Evolutionary conservation across 2,888 invertebrate genomes (phyloP).

Genomic region (Agrotis exclamationis): DNA sequence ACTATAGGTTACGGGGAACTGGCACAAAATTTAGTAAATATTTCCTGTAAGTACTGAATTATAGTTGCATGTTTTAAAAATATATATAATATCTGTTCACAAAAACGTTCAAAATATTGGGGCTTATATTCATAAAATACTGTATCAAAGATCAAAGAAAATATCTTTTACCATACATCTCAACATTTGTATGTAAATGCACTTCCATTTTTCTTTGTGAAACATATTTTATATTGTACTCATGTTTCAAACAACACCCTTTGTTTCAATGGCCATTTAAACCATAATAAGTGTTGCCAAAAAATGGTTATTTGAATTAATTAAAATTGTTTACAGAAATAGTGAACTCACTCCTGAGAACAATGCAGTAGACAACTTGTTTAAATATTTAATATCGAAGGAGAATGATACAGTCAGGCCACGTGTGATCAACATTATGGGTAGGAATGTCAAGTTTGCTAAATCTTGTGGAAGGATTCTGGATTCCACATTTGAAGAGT

Average conservation of each 20-base stretch:
- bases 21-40: constrained; percentile 94
- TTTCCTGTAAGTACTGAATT: constrained; percentile 93
- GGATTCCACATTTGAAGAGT: constrained; percentile 96
- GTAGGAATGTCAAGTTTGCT: constrained; percentile 96
- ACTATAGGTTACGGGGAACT: constrained; percentile 95
- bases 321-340: constrained; percentile 89
- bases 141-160: neutral
- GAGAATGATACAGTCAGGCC: constrained; percentile 97
- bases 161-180: no score
- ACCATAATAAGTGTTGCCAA: constrained; percentile 1
- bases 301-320: neutral
- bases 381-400: constrained; percentile 96
- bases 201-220: neutral
- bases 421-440: constrained; percentile 96
- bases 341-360: constrained; percentile 91
- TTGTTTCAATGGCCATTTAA: neutral
- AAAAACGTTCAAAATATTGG: neutral
- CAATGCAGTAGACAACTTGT: constrained; percentile 94
- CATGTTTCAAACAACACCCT: constrained; percentile 4
- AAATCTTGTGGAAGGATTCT: constrained; percentile 98
- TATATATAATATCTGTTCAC: neutral
- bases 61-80: constrained; percentile 21
- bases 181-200: no score
- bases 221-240: neutral
- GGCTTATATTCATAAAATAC: neutral